Evolutionary conservation across 2,888 invertebrate genomes (phyloP), one percentile per base, ranked within the genome.

Genomic region (Drosophila imparisetae): DNA sequence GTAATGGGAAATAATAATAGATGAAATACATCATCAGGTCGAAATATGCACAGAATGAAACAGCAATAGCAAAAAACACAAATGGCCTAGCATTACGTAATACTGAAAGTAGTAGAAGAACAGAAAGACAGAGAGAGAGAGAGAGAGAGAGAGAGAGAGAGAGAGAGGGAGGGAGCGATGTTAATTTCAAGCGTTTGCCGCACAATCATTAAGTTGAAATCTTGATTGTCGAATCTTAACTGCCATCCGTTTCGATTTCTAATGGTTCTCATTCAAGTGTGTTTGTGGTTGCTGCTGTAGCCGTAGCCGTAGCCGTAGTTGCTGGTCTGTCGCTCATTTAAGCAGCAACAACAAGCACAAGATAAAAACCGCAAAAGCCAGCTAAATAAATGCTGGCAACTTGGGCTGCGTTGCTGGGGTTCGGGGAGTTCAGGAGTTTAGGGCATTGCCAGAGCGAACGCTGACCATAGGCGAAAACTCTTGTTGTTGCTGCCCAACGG

Each of bases 181-280:
- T 75, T 75, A 67, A 76, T 74, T 78, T 66, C 54, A 29, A 58
- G 34, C 57, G 68, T 66, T 57, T 53, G 52, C 62, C 64, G 61
- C 38, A 52, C 55, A 80, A 80, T 80, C 80, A 76, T 78, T 78
- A 80, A 71, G 58, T 55, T 62, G 76, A 80, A 75, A 78, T 78
- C 80, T 78, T 62, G 71, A 63, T 67, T 60, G 58, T 80, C 80
- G 59, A 67, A 78, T 78, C 78, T 78, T 78, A 80, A 78, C 78
- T 75, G 36, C 78, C 71, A 64, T 59, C 71, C 76, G 76, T 80
- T 78, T 78, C 78, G 78, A 78, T 78, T 78, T 78, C 78, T 75
- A 80, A 78, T 75, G 76, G 76, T 45, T 64, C 66, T 34, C 70
- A 62, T 69, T 74, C 52, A 62, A 78, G 34, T 65, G 73, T 58